Evolutionary conservation across 2,888 invertebrate species (phyloP), one percentile per base, ranked within the genome.

Genomic region (Steromphala cineraria): DNA sequence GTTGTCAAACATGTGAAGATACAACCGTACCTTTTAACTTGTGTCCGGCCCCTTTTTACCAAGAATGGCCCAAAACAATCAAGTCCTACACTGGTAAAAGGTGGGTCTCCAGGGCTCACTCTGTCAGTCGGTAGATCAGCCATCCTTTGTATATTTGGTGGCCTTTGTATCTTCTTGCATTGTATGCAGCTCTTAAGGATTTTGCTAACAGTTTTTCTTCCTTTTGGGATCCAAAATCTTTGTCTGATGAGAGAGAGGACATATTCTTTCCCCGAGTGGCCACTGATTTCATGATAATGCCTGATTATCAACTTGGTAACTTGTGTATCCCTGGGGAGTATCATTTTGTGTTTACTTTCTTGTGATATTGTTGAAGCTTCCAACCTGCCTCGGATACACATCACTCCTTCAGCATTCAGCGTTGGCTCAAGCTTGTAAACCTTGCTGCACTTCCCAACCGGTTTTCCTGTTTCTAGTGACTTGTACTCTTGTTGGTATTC

Each of bases 41-140:
- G 87, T 56, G 84, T 87, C 0, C 88, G 83, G n/a, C 88, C 86
- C 53, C 84, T 76, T 75, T 87, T 89, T 0, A 85, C 81, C 2
- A 78, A 19, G n/a, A 85, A 89, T 8, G 87, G 88, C 10, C 88
- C 89, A 79, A 90, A 89, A 80, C 84, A 88, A 71, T 89, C 87
- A 53, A 87, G 81, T 15, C 86, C 88, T 78, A 82, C 81, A 75
- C 83, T 84, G 1, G 83, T 84, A 67, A 89, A 89, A 13, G 88
- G 87, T 53, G 87, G 86, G 3, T 79, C 75, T 10, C 78, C 67
- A 13, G 86, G 74, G 31, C 83, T 83, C 7, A 84, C 62, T 0
- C 89, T 52, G n/a, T 88, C 88, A n/a, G 55, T 40, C 4, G 84
- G 86, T 21, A 88, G 74, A 71, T 86, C 82, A 21, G 86, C 86